Evolutionary conservation across 2,797 vertebrate species (phyloP).

Genomic region (Galagoides demidoff): DNA sequence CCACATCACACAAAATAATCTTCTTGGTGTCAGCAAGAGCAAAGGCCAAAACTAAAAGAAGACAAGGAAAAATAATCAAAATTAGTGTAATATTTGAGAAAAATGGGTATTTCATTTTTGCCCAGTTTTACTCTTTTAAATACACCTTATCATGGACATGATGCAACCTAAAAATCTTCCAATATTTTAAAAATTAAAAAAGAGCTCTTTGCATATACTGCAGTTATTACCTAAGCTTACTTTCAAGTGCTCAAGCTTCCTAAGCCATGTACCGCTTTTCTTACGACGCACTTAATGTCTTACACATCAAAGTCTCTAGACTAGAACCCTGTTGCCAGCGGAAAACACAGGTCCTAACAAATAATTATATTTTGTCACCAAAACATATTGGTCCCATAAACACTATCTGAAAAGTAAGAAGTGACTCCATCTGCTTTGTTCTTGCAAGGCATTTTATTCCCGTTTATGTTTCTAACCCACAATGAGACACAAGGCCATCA

Average conservation of each 20-base stretch:
- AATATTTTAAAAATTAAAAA: slow-evolving; percentile 37
- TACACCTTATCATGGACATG: not conserved
- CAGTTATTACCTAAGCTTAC: not conserved
- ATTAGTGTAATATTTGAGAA: not conserved
- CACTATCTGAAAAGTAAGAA: not conserved
- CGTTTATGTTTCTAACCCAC: not conserved
- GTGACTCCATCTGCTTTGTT: not conserved
- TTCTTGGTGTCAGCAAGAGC: slow-evolving; percentile 95
- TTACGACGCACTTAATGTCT: not conserved
- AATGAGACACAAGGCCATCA: not conserved
- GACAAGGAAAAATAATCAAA: not conserved
- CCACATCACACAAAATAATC: slow-evolving; percentile 96
- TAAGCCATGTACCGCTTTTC: not conserved
- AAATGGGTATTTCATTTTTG: not conserved
- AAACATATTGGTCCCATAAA: not conserved
- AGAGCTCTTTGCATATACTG: not conserved
- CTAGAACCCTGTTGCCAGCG: not conserved
- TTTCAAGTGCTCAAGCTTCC: not conserved
- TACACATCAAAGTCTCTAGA: not conserved
- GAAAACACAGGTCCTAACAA: slow-evolving; percentile 11
- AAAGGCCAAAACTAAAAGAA: slow-evolving; percentile 94
- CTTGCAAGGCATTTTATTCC: not conserved
- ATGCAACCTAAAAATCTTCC: not conserved
- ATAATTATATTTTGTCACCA: not conserved
- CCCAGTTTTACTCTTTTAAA: slow-evolving; percentile 42